Percentiles rank a stretch among this genome's conserved stretches.
Evolutionary conservation across 1,140 invertebrate species (phyloP).

Genomic region (Polyergus mexicanus): DNA sequence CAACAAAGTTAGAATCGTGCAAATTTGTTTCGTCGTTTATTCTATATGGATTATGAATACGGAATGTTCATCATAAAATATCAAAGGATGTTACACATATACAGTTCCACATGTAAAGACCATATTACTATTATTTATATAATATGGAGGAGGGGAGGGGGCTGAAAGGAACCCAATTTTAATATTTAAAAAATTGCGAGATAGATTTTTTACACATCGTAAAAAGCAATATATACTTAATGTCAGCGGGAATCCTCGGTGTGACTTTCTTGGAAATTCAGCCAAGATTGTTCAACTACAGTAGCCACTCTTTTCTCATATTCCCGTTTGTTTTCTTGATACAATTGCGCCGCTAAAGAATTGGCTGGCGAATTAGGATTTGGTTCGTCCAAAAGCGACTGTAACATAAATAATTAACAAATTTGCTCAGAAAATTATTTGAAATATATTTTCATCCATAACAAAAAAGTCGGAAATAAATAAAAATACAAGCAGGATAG

Average conservation of each 20-base stretch:
- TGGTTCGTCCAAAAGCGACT: conserved; percentile 90
- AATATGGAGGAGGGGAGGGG: neutral
- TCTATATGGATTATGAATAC: neutral
- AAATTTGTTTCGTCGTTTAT: neutral
- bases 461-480: neutral
- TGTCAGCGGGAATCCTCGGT: conserved; percentile 85
- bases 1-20: conserved; percentile 47
- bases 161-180: neutral
- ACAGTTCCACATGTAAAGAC: neutral
- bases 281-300: conserved; percentile 90
- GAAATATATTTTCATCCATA: neutral
- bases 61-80: conserved; percentile 14
- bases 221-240: conserved; percentile 71
- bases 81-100: conserved; percentile 20
- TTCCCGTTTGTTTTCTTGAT: conserved; percentile 90
- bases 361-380: conserved; percentile 92
- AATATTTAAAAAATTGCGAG: conserved; percentile 24
- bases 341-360: conserved; percentile 90
- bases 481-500: conserved; percentile 73
- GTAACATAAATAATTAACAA: conserved; percentile 81
- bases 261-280: conserved; percentile 86
- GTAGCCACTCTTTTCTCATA: conserved; percentile 91
- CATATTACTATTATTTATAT: conserved; percentile 29
- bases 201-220: conserved; percentile 14
- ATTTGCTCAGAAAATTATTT: conserved; percentile 27